Evolutionary conservation across 2,888 invertebrate species (phyloP), one percentile per base, ranked within the genome.

Genomic region (Carpatolechia fugitivella): DNA sequence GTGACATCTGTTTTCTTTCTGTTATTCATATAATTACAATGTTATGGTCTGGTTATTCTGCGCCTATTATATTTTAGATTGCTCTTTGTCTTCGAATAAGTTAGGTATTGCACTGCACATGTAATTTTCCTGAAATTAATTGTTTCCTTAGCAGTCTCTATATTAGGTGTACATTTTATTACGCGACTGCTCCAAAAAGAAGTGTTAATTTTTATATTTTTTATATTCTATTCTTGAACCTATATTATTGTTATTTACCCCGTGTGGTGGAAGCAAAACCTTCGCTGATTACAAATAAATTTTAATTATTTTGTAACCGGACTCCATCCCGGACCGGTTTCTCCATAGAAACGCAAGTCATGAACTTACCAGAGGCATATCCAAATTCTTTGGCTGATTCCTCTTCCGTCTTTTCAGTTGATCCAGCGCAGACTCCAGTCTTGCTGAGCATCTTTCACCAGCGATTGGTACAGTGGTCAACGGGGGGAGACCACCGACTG

Each of bases 341-440:
- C n/a, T n/a, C n/a, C n/a, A n/a, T n/a, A n/a, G n/a, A n/a, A n/a
- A n/a, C n/a, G n/a, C 4, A 20, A 16, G 2, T 40, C 30, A 6
- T 24, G 10, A 36, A 52, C 69, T 76, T 74, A 90, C 91, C 78
- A 77, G 63, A 49, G 89, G 90, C 6, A 78, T 80, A 46, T 90
- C 91, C 58, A 86, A 65, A 57, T 78, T 85, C 61, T 90, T 90
- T 7, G 86, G 87, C 69, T 92, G 92, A 47, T 87, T 89, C 55
- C 91, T 76, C 68, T 93, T 92, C 48, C 92, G 78, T 35, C 92
- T 77, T 63, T 92, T 91, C 72, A 94, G 87, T 66, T 93, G 92
- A 61, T 94, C 94, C 48, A 94, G 72, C 0, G 94, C 94, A 8
- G 90, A 91, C 74, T 94, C 94, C 55, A 94, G 78, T 14, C 93